Percentiles rank a stretch among this genome's conserved stretches.
phyloP scores from a whole-genome alignment of 2,113 vertebrate genomes.

The Lynx canadensis region DNA sequence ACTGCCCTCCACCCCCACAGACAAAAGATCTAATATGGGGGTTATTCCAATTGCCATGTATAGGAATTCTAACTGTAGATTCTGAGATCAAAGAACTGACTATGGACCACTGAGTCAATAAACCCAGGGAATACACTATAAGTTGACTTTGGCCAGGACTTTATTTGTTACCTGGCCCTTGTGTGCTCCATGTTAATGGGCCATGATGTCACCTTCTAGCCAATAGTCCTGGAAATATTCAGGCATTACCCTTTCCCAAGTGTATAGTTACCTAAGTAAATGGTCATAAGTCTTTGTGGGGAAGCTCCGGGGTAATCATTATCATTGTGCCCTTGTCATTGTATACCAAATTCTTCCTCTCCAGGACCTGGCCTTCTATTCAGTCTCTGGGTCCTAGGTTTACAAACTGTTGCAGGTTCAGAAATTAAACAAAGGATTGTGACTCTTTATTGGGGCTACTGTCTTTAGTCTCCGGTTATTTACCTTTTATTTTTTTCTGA shows the following conservation, averaged over 20 bases:
- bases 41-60: background rate
- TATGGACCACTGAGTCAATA: background rate
- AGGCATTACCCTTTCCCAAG: background rate
- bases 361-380: background rate
- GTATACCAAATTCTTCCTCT: background rate
- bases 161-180: background rate
- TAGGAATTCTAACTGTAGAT: background rate
- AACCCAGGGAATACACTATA: background rate
- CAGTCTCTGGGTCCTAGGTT: background rate
- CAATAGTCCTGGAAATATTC: background rate
- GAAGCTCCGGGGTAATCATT: background rate
- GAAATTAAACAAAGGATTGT: background rate
- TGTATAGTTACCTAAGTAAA: background rate
- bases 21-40: background rate
- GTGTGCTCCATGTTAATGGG: background rate
- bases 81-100: background rate
- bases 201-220: background rate
- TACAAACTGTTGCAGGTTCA: background rate
- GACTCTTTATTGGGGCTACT: background rate
- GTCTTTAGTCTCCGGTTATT: background rate
- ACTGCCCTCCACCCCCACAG: background rate
- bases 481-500: background rate
- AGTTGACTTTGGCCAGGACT: background rate
- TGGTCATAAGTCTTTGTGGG: background rate
- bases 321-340: rapidly evolving